Conservation (phyloP, 2,888 invertebrate genomes). For the Drosophila mulleri region DNA sequence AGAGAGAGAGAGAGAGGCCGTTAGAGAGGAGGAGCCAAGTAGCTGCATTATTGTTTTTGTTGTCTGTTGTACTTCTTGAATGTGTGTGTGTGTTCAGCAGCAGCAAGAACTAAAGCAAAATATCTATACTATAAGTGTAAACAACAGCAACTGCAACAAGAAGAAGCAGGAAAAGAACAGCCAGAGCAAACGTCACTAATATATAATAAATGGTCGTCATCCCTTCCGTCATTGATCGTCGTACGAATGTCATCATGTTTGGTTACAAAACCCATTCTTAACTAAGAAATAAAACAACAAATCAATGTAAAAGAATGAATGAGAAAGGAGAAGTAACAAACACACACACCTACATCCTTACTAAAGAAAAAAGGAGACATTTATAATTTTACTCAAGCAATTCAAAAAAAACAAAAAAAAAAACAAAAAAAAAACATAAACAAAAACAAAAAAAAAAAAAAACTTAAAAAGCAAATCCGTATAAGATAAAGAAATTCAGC, state of each 20-base stretch:
- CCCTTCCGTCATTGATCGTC: slow-evolving; percentile 73
- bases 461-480: slow-evolving; percentile 51
- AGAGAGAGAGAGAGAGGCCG: background rate
- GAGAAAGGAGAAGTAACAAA: slow-evolving; percentile 3
- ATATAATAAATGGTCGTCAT: slow-evolving; percentile 63
- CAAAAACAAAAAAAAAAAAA: slow-evolving; percentile 20
- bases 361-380: slow-evolving; percentile 33
- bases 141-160: slow-evolving; percentile 36
- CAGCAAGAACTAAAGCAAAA: slow-evolving; percentile 53
- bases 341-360: slow-evolving; percentile 15
- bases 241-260: slow-evolving; percentile 72
- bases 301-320: slow-evolving; percentile 23
- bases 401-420: slow-evolving; percentile 41
- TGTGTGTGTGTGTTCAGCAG: slow-evolving; percentile 46
- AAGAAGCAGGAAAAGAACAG: slow-evolving; percentile 28
- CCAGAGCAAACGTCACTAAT: slow-evolving; percentile 64
- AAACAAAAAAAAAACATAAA: slow-evolving; percentile 34
- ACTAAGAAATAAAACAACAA: slow-evolving; percentile 53
- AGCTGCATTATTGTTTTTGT: slow-evolving; percentile 37
- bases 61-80: slow-evolving; percentile 35
- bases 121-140: slow-evolving; percentile 61
- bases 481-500: slow-evolving; percentile 25
- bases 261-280: slow-evolving; percentile 57
- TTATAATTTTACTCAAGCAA: slow-evolving; percentile 58
- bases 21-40: slow-evolving; percentile 1